Conservation (phyloP, 2,113 vertebrate genomes). For the Felis catus region F.catus_Fca126_mat1.0 CM031416.1:73640501-73641000, state of each 20-base stretch:
- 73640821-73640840: background rate
- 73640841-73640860: background rate
- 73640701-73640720: background rate
- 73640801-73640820: background rate
- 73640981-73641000: slow-evolving; percentile 27
- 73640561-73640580: too few relatives aligned
- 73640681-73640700: background rate
- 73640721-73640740: background rate
- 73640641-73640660: background rate
- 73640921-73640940: background rate
- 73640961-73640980: background rate
- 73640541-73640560: too few relatives aligned
- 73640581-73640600: too few relatives aligned
- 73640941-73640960: slow-evolving; percentile 11
- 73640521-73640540: too few relatives aligned
- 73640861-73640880: background rate
- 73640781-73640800: background rate
- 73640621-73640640: background rate
- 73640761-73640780: background rate
- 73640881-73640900: background rate
- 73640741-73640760: background rate
- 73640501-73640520: too few relatives aligned
- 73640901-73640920: background rate
- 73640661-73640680: background rate
- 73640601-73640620: background rate